Base-by-base conservation (phyloP, 2,113 vertebrate genomes). In the Labeo rohita region DNA sequence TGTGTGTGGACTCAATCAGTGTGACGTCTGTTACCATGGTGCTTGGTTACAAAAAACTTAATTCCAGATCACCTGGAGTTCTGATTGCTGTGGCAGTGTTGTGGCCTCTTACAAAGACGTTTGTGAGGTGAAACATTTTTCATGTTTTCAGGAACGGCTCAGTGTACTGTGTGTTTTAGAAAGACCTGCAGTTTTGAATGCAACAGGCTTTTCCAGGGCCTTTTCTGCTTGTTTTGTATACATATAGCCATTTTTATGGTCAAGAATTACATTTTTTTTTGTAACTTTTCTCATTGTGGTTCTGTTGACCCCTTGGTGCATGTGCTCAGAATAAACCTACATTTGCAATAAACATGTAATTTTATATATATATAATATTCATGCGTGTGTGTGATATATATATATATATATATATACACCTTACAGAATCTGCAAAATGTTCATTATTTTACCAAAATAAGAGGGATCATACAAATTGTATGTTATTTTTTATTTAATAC, bases 1-100 rank as follows among this genome's bases (percentile, higher is more conserved):
- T 88, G 61, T 87, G 80, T 86, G 87, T 86, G 85, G 79, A 86
- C 86, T 90, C 88, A 88, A 89, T 88, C 87, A 88, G 85, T 85
- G 85, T 89, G 87, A 90, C 83, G 89, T 90, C 89, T 86, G 90
- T 92, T 92, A 90, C 90, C 89, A 92, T 92, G 90, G 89, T 84
- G 81, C 88, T 87, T 81, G 68, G 81, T 88, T 90, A 84, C 87
- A 88, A 89, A 54, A 76, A 90, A 87, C 88, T 90, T 91, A 87
- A 90, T 90, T 90, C 87, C 87, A 90, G 79, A 88, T 86, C 86
- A 87, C 87, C 87, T 85, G 82, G 82, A 89, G 78, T 83, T 90
- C 76, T 89, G 91, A 90, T 89, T 89, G 87, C 84, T 85, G 84
- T 86, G 82, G 88, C 89, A 87, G 85, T 87, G 61, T 87, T 84